Evolutionary conservation across 2,888 invertebrate genomes (phyloP), one percentile per base, ranked within the genome.

Genomic region (Phaonia tiefii): DNA sequence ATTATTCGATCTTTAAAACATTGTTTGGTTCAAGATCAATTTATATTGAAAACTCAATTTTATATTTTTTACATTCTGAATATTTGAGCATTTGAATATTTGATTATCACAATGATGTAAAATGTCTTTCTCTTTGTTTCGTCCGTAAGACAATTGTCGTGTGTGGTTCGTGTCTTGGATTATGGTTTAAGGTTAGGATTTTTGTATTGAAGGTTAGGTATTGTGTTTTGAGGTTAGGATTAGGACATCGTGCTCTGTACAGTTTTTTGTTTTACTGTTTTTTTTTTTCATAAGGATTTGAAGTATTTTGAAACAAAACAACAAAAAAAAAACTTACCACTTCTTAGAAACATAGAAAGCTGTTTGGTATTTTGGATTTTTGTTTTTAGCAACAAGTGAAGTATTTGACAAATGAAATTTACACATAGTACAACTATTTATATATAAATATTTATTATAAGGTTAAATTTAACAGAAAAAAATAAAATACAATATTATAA

Each of bases 401-500:
- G n/a, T 75, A 63, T 72, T 63, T 75, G 42, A 75, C 71, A 78
- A 67, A 75, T 67, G 71, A 37, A 70, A 26, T 69, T 65, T 11
- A 63, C 60, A 63, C 39, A 63, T n/a, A n/a, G n/a, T n/a, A n/a
- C n/a, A n/a, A n/a, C n/a, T n/a, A n/a, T 70, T 65, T 75, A 44
- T 67, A 72, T 81, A 81, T 78, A 75, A 81, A 81, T 44, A 75
- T 81, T 81, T 78, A 78, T 81, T 81, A 63, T 69, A 75, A 77
- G 76, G 65, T 75, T 78, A 81, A 71, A 77, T 74, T 71, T 66
- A 75, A 76, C 37, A 73, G 31, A 66, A 74, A 44, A 75, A 22
- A 63, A 79, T 17, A 71, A 63, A 60, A 46, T 17, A 71, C 17
- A 46, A 60, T 49, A 56, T 31, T 49, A 60, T 66, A 25, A 60